Conservation (phyloP, 2,797 vertebrate species). For the Enoplosus armatus region DNA sequence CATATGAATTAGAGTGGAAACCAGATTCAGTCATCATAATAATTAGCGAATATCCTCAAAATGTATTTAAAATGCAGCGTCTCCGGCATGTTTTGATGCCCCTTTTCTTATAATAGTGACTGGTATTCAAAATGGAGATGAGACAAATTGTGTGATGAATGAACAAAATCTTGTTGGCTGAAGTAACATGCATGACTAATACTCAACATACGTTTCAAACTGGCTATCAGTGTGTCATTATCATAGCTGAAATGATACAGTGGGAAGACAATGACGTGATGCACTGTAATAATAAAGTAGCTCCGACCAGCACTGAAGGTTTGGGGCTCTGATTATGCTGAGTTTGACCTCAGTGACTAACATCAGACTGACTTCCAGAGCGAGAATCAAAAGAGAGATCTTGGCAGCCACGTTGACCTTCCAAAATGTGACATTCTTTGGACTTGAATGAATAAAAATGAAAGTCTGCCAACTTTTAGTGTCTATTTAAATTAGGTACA, state of each 20-base stretch:
- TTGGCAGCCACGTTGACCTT: neutral
- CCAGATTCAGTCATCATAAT: neutral
- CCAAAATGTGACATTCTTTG: neutral
- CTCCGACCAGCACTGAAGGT: neutral
- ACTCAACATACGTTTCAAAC: neutral
- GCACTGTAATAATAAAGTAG: slow-evolving; percentile 22
- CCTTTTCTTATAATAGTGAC: neutral
- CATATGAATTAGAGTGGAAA: neutral
- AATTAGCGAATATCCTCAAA: neutral
- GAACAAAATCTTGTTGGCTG: neutral
- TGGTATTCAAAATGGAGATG: neutral
- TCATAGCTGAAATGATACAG: slow-evolving; percentile 45
- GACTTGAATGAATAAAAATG: neutral
- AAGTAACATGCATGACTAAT: neutral
- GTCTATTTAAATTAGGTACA: neutral
- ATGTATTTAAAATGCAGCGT: neutral
- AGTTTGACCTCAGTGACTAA: neutral
- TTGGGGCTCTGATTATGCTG: neutral
- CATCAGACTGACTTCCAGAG: neutral
- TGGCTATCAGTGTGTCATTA: slow-evolving; percentile 10
- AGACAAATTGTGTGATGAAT: neutral
- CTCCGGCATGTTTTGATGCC: neutral
- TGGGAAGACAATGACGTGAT: slow-evolving; percentile 29
- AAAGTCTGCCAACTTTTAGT: neutral
- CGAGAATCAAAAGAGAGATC: neutral